phyloP scores from a whole-genome alignment of 1,140 invertebrate genomes.

The Dufourea novaeangliae region DNA sequence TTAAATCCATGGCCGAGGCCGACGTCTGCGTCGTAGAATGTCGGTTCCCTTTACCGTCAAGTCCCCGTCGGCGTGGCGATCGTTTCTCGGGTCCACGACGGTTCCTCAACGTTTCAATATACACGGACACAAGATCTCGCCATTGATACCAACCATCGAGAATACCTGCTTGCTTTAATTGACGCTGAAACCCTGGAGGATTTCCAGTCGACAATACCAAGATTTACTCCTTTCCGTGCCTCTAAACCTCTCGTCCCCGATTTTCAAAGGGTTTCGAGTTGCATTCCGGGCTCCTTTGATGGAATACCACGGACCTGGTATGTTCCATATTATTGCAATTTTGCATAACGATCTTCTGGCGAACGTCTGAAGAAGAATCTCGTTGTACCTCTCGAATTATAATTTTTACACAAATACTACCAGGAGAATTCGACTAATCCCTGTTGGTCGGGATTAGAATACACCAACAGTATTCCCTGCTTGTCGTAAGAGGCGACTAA shows the following conservation, averaged over 20 bases:
- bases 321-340: not conserved
- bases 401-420: too few relatives aligned
- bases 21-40: constrained; percentile 67
- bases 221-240: constrained; percentile 50
- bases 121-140: constrained; percentile 49
- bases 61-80: constrained; percentile 50
- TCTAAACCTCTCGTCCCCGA: constrained; percentile 18
- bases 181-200: constrained; percentile 63
- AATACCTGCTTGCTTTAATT: constrained; percentile 75
- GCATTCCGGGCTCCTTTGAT: not conserved
- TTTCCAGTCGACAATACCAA: constrained; percentile 18
- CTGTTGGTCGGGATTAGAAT: too few relatives aligned
- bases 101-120: not conserved
- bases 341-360: not conserved
- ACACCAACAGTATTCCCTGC: too few relatives aligned
- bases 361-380: too few relatives aligned
- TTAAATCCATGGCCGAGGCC: constrained; percentile 71
- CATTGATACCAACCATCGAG: constrained; percentile 62
- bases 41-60: constrained; percentile 74
- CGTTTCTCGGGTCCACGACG: constrained; percentile 9
- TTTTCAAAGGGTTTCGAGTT: constrained; percentile 5
- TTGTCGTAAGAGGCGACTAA: too few relatives aligned
- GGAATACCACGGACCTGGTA: too few relatives aligned
- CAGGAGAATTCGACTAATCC: too few relatives aligned
- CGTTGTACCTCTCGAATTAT: too few relatives aligned